Conservation (phyloP, 2,888 invertebrate species). For the Thera obeliscata region DNA sequence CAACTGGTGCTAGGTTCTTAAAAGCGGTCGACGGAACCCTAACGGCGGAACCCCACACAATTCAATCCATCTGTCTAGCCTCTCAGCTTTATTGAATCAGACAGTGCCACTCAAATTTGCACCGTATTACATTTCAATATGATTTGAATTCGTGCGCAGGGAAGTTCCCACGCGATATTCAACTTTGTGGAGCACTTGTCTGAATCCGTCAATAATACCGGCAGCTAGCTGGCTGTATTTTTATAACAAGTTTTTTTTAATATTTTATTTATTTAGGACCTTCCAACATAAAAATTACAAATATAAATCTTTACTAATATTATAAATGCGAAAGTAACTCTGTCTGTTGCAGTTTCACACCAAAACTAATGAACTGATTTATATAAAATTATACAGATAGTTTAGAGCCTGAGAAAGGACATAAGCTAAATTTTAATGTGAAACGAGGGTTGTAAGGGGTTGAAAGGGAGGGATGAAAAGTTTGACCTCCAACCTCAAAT, state of each 20-base stretch:
- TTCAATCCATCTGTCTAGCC: slow-evolving; percentile 53
- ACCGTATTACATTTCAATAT: slow-evolving; percentile 46
- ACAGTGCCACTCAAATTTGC: slow-evolving; percentile 45
- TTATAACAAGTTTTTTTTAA: neutral
- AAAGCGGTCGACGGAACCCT: slow-evolving; percentile 11
- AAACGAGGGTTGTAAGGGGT: too few species aligned
- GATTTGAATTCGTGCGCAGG: slow-evolving; percentile 46
- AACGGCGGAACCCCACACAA: slow-evolving; percentile 48
- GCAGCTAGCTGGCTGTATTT: slow-evolving; percentile 1
- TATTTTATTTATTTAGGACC: too few species aligned
- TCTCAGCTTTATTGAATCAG: slow-evolving; percentile 56
- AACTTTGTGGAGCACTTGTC: slow-evolving; percentile 29
- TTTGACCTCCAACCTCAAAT: too few species aligned
- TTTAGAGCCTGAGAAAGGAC: too few species aligned
- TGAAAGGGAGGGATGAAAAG: too few species aligned
- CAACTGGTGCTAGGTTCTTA: slow-evolving; percentile 2
- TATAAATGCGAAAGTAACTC: too few species aligned
- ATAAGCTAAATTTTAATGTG: too few species aligned
- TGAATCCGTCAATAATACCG: slow-evolving; percentile 27
- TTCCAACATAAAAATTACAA: too few species aligned
- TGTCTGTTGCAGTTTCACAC: too few species aligned
- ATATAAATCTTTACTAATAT: too few species aligned
- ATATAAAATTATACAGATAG: too few species aligned
- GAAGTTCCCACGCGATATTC: slow-evolving; percentile 19
- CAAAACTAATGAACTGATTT: too few species aligned